Evolutionary conservation across 2,888 invertebrate species (phyloP), one percentile per base, ranked within the genome.

Genomic region (Plebejus anna): DNA sequence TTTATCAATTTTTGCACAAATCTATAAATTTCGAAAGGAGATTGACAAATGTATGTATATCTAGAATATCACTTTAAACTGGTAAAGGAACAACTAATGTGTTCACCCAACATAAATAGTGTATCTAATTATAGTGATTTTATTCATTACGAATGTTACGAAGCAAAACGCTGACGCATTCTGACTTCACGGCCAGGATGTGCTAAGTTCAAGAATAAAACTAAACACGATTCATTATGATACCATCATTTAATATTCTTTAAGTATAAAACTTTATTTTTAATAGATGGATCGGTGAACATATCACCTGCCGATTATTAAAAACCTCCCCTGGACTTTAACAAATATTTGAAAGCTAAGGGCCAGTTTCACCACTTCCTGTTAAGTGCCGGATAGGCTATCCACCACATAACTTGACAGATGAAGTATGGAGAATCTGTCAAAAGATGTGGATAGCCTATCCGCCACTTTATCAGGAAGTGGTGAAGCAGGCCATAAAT

Each of bases 111-210:
- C 32, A 66, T 66, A 66, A 66, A 66, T 36, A 32, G 32, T 66
- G 32, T 32, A 66, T 36, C 66, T 36, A 66, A 66, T 66, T 66
- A 66, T 36, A 66, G 66, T 66, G 13, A 66, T 36, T 66, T 66
- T 66, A 66, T 66, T 66, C 66, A 66, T 66, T 66, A 66, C 61
- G 61, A 61, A 61, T 66, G 66, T 66, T 66, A 66, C 32, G 32
- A 66, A 66, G 66, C 66, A 66, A 66, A 66, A 32, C 66, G 66
- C 66, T 66, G 66, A 66, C 66, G 66, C 66, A 66, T 66, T 66
- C 66, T 66, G 66, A 66, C 66, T 66, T 66, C 66, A 66, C 32
- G 13, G 66, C 13, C 66, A 66, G 66, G 66, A 66, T 66, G 66
- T 36, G 4, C 36, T 66, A 36, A 66, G 32, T 66, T 32, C 66